Evolutionary conservation across 2,888 invertebrate genomes (phyloP), one percentile per base, ranked within the genome.

Genomic region (Leptinotarsa peninsularis): DNA sequence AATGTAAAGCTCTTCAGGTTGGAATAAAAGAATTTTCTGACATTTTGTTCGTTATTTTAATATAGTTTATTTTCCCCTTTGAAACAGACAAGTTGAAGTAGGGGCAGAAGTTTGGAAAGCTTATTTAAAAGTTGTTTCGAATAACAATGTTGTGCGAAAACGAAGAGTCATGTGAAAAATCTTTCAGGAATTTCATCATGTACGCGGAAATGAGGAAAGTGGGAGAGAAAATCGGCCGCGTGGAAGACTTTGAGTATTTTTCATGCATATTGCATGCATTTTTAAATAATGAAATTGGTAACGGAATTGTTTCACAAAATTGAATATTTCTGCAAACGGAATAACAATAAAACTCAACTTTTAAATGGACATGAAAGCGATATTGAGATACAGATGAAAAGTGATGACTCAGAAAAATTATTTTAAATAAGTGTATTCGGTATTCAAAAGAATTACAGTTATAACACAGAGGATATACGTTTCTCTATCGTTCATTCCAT

Each of bases 51-150:
- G 71, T 67, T 66, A 54, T 76, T 76, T 76, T 76, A 71, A 76
- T 73, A 76, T 73, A 76, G 76, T 76, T 76, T 73, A 60, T 68
- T 68, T 67, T 71, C 63, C n/a, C 73, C 68, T 73, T 73, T 71
- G 73, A 76, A 73, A 70, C 67, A 70, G 74, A 76, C 71, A 68
- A 73, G 69, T 71, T 54, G 33, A 56, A 71, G 49, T 49, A 49
- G 33, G 18, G 49, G 70, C 58, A 50, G 54, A 66, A 73, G 73
- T 69, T 76, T 76, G 60, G 68, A 71, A 66, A 76, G 73, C 73
- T 71, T 76, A 73, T 76, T 73, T 73, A 71, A 71, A 76, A 76
- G 73, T 76, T 76, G 68, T 71, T 76, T 71, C 54, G 67, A 71
- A 66, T 63, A 68, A 66, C 73, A 70, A 71, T 27, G 69, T 75